Percentiles rank a stretch among this genome's conserved stretches.
phyloP scores from a whole-genome alignment of 2,888 invertebrate species.

The Catotricha subobsoleta region DNA sequence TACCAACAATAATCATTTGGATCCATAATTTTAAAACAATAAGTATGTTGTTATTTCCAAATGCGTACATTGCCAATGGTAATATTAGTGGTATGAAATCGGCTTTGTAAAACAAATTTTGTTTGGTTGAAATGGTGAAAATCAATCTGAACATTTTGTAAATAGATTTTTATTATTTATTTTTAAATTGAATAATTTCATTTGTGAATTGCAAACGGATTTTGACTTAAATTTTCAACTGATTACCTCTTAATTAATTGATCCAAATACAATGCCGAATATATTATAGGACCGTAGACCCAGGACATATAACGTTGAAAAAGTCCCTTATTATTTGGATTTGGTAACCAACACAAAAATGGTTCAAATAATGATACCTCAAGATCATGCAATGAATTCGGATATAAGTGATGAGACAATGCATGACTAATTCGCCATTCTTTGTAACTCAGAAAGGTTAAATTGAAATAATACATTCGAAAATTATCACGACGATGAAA shows the following conservation, averaged over 20 bases:
- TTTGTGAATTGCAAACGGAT: background rate
- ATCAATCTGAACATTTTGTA: conserved; percentile 17
- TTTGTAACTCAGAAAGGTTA: conserved; percentile 39
- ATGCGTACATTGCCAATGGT: conserved; percentile 28
- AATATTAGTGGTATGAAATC: conserved; percentile 29
- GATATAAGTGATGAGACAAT: conserved; percentile 59
- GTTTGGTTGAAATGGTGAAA: conserved; percentile 17
- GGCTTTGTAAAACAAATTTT: conserved; percentile 24
- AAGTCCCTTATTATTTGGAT: conserved; percentile 31
- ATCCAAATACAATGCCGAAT: conserved; percentile 18
- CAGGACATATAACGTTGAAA: conserved; percentile 34
- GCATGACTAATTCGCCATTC: conserved; percentile 60
- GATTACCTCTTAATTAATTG: conserved; percentile 22
- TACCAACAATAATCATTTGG: conserved; percentile 34
- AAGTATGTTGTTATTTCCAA: conserved; percentile 18
- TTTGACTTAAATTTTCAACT: no score
- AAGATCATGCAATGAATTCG: conserved; percentile 57
- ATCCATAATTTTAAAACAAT: conserved; percentile 32
- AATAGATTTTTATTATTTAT: background rate
- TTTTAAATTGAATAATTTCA: background rate
- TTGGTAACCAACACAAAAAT: conserved; percentile 44
- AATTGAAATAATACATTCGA: conserved; percentile 60
- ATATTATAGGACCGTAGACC: conserved; percentile 32
- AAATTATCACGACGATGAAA: conserved; percentile 58
- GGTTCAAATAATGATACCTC: conserved; percentile 54